Evolutionary conservation across 2,888 invertebrate genomes (phyloP), one percentile per base, ranked within the genome.

Genomic region (Macropis europaea): DNA sequence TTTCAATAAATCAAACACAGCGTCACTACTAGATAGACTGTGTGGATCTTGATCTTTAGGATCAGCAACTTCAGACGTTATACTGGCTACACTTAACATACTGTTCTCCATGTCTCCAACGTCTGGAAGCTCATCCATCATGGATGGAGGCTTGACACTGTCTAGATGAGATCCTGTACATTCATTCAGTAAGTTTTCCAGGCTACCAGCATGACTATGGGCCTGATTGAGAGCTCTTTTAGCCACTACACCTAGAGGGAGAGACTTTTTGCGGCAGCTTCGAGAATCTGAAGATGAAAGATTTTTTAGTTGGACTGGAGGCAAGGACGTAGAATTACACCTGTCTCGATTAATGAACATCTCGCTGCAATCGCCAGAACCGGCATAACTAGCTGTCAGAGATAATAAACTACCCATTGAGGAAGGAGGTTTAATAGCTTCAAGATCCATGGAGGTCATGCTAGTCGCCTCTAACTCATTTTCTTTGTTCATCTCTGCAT

Each of bases 31-130:
- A 0, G 90, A 85, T 3, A 89, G 63, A 45, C 90, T 90, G 43
- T 90, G 89, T 0, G 90, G 86, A 26, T 90, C 85, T 19, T 90
- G 90, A 40, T 91, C 90, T 64, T 90, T 91, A 0, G 90, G 79
- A 63, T 95, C 95, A 0, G 93, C 95, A 2, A 94, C 92, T 90
- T 96, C 96, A 0, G 95, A 96, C 24, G 94, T 94, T 64, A 96
- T 94, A 86, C 96, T 97, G 0, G 95, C 95, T 0, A 97, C 95
- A 60, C 96, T 97, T 11, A 95, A 91, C 94, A 96, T 95, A 76
- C 96, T 97, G 72, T 94, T 93, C 77, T 95, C 95, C 93, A 95
- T 93, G 81, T 97, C 97, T 1, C 83, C 88, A 3, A 75, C 83
- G 43, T 90, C 89, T 0, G 86, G 77, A 3, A 93, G 83, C 81